phyloP scores from a whole-genome alignment of 2,113 vertebrate genomes.

The Oreochromis niloticus region DNA sequence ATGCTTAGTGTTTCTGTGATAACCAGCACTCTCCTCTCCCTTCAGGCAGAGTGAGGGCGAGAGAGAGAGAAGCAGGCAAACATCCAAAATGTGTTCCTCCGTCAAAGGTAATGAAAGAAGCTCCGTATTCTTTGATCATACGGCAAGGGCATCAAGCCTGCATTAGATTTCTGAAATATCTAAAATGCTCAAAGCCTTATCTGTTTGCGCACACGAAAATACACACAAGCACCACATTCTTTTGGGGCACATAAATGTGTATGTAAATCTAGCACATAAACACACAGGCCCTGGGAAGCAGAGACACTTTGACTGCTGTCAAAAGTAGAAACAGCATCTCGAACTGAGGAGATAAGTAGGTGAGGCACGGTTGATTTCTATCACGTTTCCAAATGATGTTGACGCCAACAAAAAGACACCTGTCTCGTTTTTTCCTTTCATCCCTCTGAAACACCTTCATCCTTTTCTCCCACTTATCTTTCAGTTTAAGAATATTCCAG shows the following conservation, averaged over 20 bases:
- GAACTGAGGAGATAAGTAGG: constrained; percentile 44
- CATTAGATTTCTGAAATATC: constrained; percentile 55
- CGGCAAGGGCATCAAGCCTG: constrained; percentile 48
- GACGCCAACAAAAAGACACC: constrained; percentile 40
- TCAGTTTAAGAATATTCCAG: not conserved
- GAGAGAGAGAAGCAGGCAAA: constrained; percentile 41
- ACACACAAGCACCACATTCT: constrained; percentile 11
- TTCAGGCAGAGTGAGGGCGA: constrained; percentile 24
- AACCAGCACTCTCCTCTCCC: constrained; percentile 42
- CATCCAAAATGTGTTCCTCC: constrained; percentile 57
- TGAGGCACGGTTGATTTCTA: constrained; percentile 35
- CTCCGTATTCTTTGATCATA: constrained; percentile 61
- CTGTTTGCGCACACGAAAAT: constrained; percentile 13
- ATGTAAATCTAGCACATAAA: constrained; percentile 27
- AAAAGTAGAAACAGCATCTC: constrained; percentile 39
- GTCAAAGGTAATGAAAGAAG: constrained; percentile 63
- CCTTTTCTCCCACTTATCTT: constrained; percentile 21
- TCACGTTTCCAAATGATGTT: constrained; percentile 39
- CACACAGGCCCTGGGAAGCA: constrained; percentile 2
- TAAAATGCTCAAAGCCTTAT: constrained; percentile 49
- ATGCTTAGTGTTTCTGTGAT: constrained; percentile 40
- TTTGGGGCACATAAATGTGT: constrained; percentile 12
- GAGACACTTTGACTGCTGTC: constrained; percentile 26
- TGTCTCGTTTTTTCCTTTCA: constrained; percentile 20
- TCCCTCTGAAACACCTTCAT: not conserved